Evolutionary conservation across 35 echinoderm and acorn worm species (phyloP), one percentile per base, ranked within the genome.

Genomic region (Apostichopus parvimensis): DNA sequence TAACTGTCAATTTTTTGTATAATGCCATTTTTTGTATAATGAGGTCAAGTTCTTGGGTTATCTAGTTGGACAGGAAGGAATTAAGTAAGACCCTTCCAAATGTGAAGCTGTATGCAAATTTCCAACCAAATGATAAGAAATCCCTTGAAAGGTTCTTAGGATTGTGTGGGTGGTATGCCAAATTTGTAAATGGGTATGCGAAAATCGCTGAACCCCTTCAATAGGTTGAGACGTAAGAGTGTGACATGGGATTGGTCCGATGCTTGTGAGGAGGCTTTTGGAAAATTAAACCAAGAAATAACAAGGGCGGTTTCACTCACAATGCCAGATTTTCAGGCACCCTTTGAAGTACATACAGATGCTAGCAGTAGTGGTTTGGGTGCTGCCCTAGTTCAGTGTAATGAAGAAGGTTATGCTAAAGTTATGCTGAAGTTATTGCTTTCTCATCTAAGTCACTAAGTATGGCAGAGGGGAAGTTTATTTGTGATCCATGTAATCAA

Each of bases 301-400:
- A 10, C 81, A 25, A 8, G 18, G 24, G 12, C 81, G 5, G 54
- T 56, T 53, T 8, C 18, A 53, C 54, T 84, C 6, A 56, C 81
- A 6, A 34, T 84, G 0, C 81, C 81, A 7, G 18, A 84, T 84
- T 56, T 84, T 84, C 12, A 84, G 18, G 54, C 6, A 84, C 81
- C 81, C 25, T 84, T 78, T 78, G 76, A 78, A 5, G 54, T 94
- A 0, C 56, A 94, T 6, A 86, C 88, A 71, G 93, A 94, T 77
- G 93, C 93, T 4, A 71, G 56, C 23, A 1, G 26, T 28, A 28
- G 1, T 28, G 26, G 26, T 28, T 28, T 28, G 26, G 26, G 26
- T 28, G 26, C 26, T 28, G 26, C 26, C 26, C 26, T 28, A 1
- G 26, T 28, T 28, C 26, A 28, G 26, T 1, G 26, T 28, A 28